Evolutionary conservation across 2,113 vertebrate species (phyloP).

Genomic region (Dissostichus mawsoni): DNA sequence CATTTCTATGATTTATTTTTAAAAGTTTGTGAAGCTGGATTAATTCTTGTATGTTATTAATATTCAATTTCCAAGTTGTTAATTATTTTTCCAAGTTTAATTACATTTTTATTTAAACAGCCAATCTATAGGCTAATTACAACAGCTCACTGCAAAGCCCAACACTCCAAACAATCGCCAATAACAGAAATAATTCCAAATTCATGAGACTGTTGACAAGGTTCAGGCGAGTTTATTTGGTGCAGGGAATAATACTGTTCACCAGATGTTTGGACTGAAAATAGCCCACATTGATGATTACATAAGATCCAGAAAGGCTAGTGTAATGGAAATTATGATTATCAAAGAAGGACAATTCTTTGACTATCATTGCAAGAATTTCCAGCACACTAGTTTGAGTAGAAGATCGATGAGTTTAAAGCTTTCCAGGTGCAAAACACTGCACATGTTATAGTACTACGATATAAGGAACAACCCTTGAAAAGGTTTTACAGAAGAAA

Average conservation of each 20-base stretch:
- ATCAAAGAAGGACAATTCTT: too few relatives aligned
- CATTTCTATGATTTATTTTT: not conserved
- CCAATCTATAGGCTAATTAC: slow-evolving; percentile 22
- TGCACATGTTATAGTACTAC: not conserved
- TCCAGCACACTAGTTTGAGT: not conserved
- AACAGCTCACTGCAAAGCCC: slow-evolving; percentile 28
- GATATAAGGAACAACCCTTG: not conserved
- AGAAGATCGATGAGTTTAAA: not conserved
- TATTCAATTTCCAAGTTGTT: not conserved
- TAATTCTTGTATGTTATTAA: not conserved
- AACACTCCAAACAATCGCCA: slow-evolving; percentile 5
- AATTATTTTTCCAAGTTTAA: not conserved
- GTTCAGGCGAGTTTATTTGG: slow-evolving; percentile 9
- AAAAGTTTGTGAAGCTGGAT: not conserved
- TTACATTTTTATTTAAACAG: not conserved
- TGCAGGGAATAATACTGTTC: slow-evolving; percentile 4
- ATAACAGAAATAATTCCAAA: slow-evolving; percentile 7
- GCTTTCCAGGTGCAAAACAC: not conserved
- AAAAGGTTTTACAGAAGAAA: not conserved
- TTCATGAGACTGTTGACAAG: slow-evolving; percentile 1
- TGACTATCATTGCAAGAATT: too few relatives aligned
- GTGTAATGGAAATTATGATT: too few relatives aligned
- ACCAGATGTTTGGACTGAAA: slow-evolving; percentile 5
- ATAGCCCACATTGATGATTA: not conserved
- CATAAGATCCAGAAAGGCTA: not conserved